Evolutionary conservation across 1,140 invertebrate species (phyloP), one percentile per base, ranked within the genome.

Genomic region (Aphis gossypii): DNA sequence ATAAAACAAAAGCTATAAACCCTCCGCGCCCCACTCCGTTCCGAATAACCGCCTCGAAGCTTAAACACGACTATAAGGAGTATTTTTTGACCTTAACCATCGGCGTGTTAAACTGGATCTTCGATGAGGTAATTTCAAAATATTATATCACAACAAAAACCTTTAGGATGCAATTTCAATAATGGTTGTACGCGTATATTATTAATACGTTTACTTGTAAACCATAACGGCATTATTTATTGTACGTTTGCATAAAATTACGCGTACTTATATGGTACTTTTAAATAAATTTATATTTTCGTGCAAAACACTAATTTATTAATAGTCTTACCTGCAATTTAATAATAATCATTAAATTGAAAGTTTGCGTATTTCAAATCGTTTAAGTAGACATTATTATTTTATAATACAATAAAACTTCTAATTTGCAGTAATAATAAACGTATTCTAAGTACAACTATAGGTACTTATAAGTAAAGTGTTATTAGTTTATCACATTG

Each of bases 1-100:
- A 93, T 93, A 93, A 93, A 56, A 93, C 92, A 93, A 93, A 93
- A 93, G 92, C 92, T 86, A 93, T 93, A 93, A 93, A 93, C 92
- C 82, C 82, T 92, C 35, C 84, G 23, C 38, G 44, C 23, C 48
- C 82, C 76, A 14, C 82, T 89, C 25, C n/a, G 11, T 89, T 54
- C 35, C 21, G n/a, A 89, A 51, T 56, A 89, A 89, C 87, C 48
- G 21, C 48, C 91, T n/a, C 48, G 30, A 48, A 84, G 91, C 76
- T 92, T 92, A 54, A 35, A 90, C n/a, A 68, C 6, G 35, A 51
- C 86, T 41, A 41, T 44, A 41, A 54, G 48, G 20, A 84, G 35
- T 92, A 84, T 92, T 92, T 91, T 89, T 92, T 76, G 25, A 48
- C 41, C 68, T 51, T 35, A 41, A 82, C 68, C 60, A 82, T 82